phyloP scores from a whole-genome alignment of 64 coral and sea anemone genomes.

The Pachyseris speciosa region DNA sequence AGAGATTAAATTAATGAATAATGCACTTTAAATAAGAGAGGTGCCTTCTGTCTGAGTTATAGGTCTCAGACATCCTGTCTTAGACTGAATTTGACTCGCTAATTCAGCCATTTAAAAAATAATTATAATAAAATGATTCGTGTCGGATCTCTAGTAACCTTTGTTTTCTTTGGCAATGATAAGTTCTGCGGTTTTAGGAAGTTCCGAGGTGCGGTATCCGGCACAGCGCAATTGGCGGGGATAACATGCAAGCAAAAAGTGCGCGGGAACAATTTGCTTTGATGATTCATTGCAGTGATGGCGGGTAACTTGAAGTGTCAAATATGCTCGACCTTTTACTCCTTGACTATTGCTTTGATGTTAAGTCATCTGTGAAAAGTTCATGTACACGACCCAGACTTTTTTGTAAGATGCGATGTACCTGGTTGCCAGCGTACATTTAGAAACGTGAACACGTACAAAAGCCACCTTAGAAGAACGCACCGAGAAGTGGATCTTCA shows the following conservation, averaged over 20 bases:
- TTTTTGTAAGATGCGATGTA: not conserved
- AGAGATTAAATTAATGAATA: no score
- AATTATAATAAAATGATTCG: no score
- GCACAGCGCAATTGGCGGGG: no score
- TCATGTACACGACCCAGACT: not conserved
- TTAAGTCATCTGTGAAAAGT: not conserved
- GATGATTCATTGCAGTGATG: not conserved
- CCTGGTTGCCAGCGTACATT: conserved; percentile 1
- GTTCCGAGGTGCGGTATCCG: no score
- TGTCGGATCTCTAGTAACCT: no score
- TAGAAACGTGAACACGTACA: conserved; percentile 6
- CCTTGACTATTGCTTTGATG: not conserved
- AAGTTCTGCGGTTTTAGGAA: no score
- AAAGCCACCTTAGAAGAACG: not conserved
- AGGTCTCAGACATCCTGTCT: no score
- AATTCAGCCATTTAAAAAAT: no score
- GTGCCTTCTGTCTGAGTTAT: no score
- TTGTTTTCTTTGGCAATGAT: no score
- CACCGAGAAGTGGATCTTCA: not conserved
- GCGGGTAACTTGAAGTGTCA: not conserved
- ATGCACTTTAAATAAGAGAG: no score
- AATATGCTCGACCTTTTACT: not conserved
- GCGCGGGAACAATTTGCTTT: not conserved
- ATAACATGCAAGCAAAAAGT: not conserved
- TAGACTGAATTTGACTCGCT: no score